phyloP scores from a whole-genome alignment of 2,797 vertebrate species.

The Amniataba percoides region DNA sequence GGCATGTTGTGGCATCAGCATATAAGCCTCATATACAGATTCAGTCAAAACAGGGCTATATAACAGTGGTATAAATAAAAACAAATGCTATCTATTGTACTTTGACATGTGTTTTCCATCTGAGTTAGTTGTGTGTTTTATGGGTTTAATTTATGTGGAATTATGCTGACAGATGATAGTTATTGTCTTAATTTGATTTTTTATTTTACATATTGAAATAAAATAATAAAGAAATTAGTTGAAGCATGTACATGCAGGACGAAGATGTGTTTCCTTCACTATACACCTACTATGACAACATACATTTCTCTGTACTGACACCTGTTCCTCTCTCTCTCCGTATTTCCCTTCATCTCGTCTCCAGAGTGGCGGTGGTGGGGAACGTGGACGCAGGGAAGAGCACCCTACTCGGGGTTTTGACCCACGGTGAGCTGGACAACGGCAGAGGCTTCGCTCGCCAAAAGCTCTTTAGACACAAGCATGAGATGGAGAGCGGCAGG shows the following conservation, averaged over 20 bases:
- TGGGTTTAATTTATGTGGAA: no score
- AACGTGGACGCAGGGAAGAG: conserved; percentile 96
- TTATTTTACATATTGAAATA: no score
- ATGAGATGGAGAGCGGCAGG: conserved; percentile 94
- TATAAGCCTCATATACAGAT: no score
- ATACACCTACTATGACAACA: neutral
- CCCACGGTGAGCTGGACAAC: conserved; percentile 94
- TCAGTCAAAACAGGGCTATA: no score
- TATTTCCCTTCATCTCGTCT: neutral
- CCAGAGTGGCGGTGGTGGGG: conserved; percentile 93
- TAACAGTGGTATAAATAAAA: no score
- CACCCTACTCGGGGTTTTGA: conserved; percentile 93
- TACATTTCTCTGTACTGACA: neutral
- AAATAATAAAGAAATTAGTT: neutral
- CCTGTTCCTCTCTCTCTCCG: neutral
- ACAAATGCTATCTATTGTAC: neutral
- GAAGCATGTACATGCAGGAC: neutral
- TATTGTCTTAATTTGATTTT: neutral
- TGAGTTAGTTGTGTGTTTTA: neutral
- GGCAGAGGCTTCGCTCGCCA: conserved; percentile 94
- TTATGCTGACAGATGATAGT: neutral
- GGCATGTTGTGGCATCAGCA: no score
- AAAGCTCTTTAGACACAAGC: conserved; percentile 96
- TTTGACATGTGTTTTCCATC: neutral
- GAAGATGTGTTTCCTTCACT: neutral